A percentile compares a stretch with the other conserved stretches of the same genome.
Conservation (phyloP, 2,888 invertebrate genomes). For the Phoronis australis region DNA sequence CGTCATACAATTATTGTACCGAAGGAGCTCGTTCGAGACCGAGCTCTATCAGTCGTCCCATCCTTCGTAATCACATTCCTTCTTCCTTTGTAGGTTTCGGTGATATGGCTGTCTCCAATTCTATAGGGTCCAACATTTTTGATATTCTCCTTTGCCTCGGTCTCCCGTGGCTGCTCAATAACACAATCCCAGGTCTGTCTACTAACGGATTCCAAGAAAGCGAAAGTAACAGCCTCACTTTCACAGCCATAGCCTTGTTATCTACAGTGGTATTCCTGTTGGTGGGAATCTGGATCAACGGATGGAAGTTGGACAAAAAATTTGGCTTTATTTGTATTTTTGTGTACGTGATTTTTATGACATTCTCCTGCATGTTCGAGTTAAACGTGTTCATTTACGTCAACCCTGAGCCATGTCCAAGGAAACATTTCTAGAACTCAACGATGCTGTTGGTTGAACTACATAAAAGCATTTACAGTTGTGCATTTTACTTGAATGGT, state of each 20-base stretch:
- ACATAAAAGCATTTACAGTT: too few species aligned
- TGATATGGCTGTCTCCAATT: slow-evolving; percentile 50
- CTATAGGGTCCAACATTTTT: slow-evolving; percentile 50
- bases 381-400: slow-evolving; percentile 84
- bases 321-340: slow-evolving; percentile 65
- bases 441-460: too few species aligned
- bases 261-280: slow-evolving; percentile 69
- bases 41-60: too few species aligned
- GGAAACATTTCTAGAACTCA: slow-evolving; percentile 1
- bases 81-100: slow-evolving; percentile 39
- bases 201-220: slow-evolving; percentile 61
- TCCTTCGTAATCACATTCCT: too few species aligned
- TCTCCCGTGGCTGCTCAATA: slow-evolving; percentile 34
- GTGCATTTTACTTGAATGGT: too few species aligned
- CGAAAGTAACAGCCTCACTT: slow-evolving; percentile 71
- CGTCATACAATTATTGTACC: too few species aligned
- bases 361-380: slow-evolving; percentile 73
- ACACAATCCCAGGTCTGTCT: slow-evolving; percentile 27
- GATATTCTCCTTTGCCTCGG: slow-evolving; percentile 48
- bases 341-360: slow-evolving; percentile 68
- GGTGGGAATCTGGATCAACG: slow-evolving; percentile 64
- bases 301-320: slow-evolving; percentile 61
- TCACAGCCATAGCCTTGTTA: slow-evolving; percentile 73
- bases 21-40: too few species aligned
- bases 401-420: slow-evolving; percentile 73